Evolutionary conservation across 2,888 invertebrate species (phyloP), one percentile per base, ranked within the genome.

Genomic region (Drosophila pseudotalamancana): DNA sequence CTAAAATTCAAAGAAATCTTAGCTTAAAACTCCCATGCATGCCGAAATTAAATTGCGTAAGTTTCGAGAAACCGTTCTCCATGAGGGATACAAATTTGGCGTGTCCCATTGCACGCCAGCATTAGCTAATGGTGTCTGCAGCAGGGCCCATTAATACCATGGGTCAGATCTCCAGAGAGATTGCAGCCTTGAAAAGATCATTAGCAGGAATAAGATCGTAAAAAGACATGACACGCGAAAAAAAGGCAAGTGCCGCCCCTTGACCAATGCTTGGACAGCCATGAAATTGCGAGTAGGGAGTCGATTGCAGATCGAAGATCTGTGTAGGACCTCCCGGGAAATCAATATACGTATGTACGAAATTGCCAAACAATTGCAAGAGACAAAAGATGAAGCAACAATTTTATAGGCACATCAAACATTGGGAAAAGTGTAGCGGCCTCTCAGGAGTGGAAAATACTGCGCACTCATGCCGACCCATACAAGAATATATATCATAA

Each of bases 171-270:
- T 40, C 50, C 9, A 11, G 54, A 39, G 50, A 64, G n/a, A 45
- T 45, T 37, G 43, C 18, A 48, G 37, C 8, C 32, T 65, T 77
- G 75, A 75, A 80, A 66, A 71, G 78, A 81, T 84, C 81, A 82
- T 82, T 84, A 82, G 76, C 67, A 51, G 81, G 85, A 82, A 82
- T 83, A 80, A 83, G 83, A 83, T 83, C 83, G 83, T 83, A 83
- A 83, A 86, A 80, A 77, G 32, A 65, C 54, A 72, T 83, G 83
- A 83, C 82, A 83, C 77, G 83, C 83, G 77, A 61, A 83, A 80
- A 74, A 65, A 82, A 80, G 40, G 72, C 79, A 50, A 74, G 62
- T 64, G 67, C 75, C 84, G 84, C 84, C 80, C 74, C n/a, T 39
- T 46, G 83, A 59, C 23, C 39, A 40, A 31, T 25, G 27, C 25